Conservation (phyloP, 2,888 invertebrate genomes). For the Lycophotia porphyrea region DNA sequence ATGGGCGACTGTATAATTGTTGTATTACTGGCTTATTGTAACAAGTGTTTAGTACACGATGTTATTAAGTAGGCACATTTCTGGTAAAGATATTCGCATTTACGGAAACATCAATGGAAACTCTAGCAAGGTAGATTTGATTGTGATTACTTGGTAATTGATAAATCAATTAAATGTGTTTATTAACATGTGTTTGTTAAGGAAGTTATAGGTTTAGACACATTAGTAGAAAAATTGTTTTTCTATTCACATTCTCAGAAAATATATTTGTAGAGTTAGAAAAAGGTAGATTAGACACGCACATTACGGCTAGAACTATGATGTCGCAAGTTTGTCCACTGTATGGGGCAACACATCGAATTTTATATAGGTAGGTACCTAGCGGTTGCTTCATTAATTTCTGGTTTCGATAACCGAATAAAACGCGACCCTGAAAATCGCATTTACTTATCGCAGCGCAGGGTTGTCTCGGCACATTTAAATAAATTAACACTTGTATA, state of each 20-base stretch:
- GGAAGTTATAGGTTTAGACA: constrained; percentile 12
- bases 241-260: constrained; percentile 41
- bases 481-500: constrained; percentile 81
- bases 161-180: neutral
- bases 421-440: constrained; percentile 79
- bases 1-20: constrained; percentile 70
- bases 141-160: neutral
- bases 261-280: constrained; percentile 54
- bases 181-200: neutral
- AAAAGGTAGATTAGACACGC: constrained; percentile 73
- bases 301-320: constrained; percentile 66
- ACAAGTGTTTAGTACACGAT: constrained; percentile 68
- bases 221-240: constrained; percentile 8
- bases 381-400: constrained; percentile 51
- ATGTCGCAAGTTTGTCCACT: constrained; percentile 68
- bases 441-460: constrained; percentile 80
- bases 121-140: neutral
- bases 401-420: constrained; percentile 58
- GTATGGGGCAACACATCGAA: constrained; percentile 61
- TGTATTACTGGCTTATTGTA: constrained; percentile 69
- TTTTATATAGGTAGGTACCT: constrained; percentile 34
- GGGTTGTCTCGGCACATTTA: constrained; percentile 80
- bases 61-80: neutral
- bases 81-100: neutral
- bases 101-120: neutral